These are phyloP conservation scores for Bedellia somnulentella DNA, from an alignment of 2,888 invertebrate species.

Conservation along the genomic window DNA sequence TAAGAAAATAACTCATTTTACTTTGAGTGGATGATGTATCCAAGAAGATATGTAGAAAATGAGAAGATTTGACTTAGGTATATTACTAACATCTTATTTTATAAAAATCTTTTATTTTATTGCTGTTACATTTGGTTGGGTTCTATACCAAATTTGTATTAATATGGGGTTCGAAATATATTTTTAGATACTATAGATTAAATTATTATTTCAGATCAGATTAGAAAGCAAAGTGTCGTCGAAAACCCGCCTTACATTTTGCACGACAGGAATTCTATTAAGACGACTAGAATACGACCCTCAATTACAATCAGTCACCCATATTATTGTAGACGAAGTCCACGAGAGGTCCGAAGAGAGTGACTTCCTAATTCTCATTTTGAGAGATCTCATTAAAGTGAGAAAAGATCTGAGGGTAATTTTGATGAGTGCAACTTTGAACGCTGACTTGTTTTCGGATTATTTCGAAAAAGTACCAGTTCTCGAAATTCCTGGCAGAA, in stretches of 20 bases:
- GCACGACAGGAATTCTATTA: conserved; percentile 90
- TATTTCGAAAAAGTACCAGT: conserved; percentile 83
- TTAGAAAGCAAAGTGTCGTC: conserved; percentile 77
- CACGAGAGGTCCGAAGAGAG: conserved; percentile 91
- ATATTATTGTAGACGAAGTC: conserved; percentile 88
- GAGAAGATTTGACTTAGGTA: no score
- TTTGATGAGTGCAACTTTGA: conserved; percentile 92
- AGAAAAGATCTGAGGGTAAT: conserved; percentile 80
- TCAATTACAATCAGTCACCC: conserved; percentile 74
- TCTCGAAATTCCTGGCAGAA: conserved; percentile 80
- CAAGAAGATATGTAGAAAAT: no score
- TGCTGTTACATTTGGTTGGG: no score
- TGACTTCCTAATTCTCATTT: conserved; percentile 83
- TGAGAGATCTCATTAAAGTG: conserved; percentile 73
- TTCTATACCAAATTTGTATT: no score
- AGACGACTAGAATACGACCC: conserved; percentile 82
- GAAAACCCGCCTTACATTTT: conserved; percentile 83
- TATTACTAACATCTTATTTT: no score
- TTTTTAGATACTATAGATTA: no score
- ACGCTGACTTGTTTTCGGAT: conserved; percentile 78
- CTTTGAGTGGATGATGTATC: no score
- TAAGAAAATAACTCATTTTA: no score
- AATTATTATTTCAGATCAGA: conserved; percentile 72
- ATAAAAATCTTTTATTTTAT: no score
- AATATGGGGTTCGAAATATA: no score